A percentile compares a stretch with the other conserved stretches of the same genome.
Evolutionary conservation across 2,888 invertebrate genomes (phyloP).

Genomic region (Cephus rjabovi): DNA sequence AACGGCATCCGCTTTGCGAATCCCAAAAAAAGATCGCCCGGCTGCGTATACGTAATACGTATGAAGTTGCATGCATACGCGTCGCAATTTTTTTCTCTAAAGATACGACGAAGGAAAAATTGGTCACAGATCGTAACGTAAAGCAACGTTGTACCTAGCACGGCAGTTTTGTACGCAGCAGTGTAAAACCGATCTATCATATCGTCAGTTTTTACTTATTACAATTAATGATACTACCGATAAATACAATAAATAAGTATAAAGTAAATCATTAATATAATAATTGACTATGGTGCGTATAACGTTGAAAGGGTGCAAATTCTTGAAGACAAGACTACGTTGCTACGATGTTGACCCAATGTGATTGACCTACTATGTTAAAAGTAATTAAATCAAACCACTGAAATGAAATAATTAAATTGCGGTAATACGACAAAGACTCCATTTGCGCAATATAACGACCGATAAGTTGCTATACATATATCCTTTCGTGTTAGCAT

Average conservation of each 20-base stretch:
- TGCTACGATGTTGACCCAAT: conserved; percentile 39
- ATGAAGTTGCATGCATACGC: not conserved
- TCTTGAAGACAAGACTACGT: conserved; percentile 34
- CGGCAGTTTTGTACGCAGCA: conserved; percentile 35
- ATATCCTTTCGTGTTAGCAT: not conserved
- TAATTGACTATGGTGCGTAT: conserved; percentile 30
- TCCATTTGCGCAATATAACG: not conserved
- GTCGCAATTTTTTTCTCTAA: not conserved
- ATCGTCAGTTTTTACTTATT: conserved; percentile 54
- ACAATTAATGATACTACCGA: conserved; percentile 40
- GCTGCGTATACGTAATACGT: not conserved
- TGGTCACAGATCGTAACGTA: not conserved
- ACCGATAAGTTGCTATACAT: not conserved
- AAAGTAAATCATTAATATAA: conserved; percentile 23
- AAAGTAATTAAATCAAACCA: not conserved
- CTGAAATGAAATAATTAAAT: not conserved
- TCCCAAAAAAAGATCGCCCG: not conserved
- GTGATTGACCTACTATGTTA: conserved; percentile 39
- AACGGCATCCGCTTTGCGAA: not conserved
- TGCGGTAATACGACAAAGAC: not conserved
- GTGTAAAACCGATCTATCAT: conserved; percentile 49
- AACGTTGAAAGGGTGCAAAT: conserved; percentile 28
- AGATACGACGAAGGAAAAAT: not conserved
- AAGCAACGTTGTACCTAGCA: conserved; percentile 1
- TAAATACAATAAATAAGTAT: conserved; percentile 41